Evolutionary conservation across 2,888 invertebrate species (phyloP).

Genomic region (Oxystoma pomonae): DNA sequence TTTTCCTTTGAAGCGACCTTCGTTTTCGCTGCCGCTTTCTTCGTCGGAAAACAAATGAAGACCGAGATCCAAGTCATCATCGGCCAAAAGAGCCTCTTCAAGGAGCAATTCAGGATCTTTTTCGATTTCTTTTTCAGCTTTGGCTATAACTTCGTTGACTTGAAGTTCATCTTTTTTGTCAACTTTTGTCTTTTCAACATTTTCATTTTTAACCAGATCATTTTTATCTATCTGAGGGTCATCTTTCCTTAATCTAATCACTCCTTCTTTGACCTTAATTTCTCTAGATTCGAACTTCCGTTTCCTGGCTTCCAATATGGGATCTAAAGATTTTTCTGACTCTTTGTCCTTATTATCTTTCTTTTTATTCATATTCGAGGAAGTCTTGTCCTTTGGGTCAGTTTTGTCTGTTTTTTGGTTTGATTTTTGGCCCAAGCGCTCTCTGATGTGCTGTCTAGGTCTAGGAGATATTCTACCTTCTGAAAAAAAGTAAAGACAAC

Average conservation of each 20-base stretch:
- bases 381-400: slow-evolving; percentile 13
- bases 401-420: slow-evolving; percentile 23
- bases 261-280: slow-evolving; percentile 48
- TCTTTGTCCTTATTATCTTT: slow-evolving; percentile 23
- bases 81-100: slow-evolving; percentile 31
- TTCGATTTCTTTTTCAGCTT: slow-evolving; percentile 3
- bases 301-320: slow-evolving; percentile 51
- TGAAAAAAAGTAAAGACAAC: too few species aligned
- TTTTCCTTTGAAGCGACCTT: slow-evolving; percentile 42
- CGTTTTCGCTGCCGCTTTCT: slow-evolving; percentile 45
- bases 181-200: slow-evolving; percentile 10
- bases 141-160: background rate
- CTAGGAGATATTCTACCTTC: slow-evolving; percentile 20
- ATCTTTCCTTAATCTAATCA: slow-evolving; percentile 46
- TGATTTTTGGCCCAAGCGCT: slow-evolving; percentile 33
- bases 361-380: slow-evolving; percentile 7
- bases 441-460: slow-evolving; percentile 27
- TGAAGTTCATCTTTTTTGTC: slow-evolving; percentile 10
- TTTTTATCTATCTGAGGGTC: slow-evolving; percentile 6
- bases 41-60: slow-evolving; percentile 46
- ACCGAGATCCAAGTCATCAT: slow-evolving; percentile 36
- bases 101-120: slow-evolving; percentile 20
- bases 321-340: slow-evolving; percentile 38
- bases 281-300: slow-evolving; percentile 52
- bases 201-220: too few species aligned